These are phyloP conservation scores for Paramormyrops hopkinsi DNA, from an alignment of 2,797 vertebrate genomes.

Conservation along the genomic window DNA sequence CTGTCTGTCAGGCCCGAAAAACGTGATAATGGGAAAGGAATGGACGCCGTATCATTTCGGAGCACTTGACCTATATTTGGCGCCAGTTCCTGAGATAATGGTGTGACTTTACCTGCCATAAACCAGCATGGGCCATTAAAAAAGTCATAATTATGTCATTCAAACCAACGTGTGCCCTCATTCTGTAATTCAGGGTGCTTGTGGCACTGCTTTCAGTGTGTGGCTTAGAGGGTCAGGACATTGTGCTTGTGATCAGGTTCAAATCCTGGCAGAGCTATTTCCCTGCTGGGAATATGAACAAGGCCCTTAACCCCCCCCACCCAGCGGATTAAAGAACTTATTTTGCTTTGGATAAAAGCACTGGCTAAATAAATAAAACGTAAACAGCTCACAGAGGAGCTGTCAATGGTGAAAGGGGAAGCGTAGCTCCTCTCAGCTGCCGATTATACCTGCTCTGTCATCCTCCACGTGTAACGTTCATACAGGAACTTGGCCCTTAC, in stretches of 20 bases:
- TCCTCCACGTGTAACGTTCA: neutral
- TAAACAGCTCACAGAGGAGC: neutral
- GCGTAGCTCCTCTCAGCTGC: neutral
- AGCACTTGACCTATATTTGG: neutral
- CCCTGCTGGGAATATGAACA: neutral
- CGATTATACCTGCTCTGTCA: neutral
- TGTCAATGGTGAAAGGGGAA: neutral
- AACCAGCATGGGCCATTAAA: neutral
- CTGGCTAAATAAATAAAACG: neutral
- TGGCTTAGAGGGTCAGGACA: neutral
- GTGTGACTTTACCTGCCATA: neutral
- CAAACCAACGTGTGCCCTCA: neutral
- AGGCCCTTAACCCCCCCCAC: neutral
- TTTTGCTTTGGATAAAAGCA: neutral
- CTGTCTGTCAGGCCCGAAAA: neutral
- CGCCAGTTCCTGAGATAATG: neutral
- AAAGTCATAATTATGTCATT: constrained; percentile 4
- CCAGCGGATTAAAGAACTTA: neutral
- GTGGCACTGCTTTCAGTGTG: neutral
- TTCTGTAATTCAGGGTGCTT: neutral
- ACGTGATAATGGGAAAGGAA: neutral
- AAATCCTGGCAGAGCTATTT: neutral
- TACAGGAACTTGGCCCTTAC: neutral
- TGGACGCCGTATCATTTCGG: neutral
- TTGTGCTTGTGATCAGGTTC: neutral